phyloP scores from a whole-genome alignment of 2,888 invertebrate genomes.

The Neoascia interrupta region DNA sequence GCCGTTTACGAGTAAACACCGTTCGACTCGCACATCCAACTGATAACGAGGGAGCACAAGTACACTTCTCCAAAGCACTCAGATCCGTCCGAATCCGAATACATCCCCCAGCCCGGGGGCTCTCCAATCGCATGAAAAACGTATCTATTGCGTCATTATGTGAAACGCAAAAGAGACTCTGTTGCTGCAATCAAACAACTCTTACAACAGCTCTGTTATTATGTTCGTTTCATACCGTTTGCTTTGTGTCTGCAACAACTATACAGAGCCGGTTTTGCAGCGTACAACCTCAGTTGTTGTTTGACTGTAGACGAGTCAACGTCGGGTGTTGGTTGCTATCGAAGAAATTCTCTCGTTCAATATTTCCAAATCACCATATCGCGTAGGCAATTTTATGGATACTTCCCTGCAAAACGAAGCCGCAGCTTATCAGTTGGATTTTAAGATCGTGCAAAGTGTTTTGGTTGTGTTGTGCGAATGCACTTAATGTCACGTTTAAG shows the following conservation, averaged over 20 bases:
- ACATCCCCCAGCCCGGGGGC: too few relatives aligned
- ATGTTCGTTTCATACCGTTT: slow-evolving; percentile 32
- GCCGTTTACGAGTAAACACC: slow-evolving; percentile 15
- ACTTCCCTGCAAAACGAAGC: too few relatives aligned
- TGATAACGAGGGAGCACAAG: too few relatives aligned
- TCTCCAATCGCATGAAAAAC: slow-evolving; percentile 39
- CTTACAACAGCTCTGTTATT: slow-evolving; percentile 32
- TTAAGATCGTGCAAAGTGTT: slow-evolving; percentile 1
- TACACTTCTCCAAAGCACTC: neutral
- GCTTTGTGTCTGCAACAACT: slow-evolving; percentile 44
- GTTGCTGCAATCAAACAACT: slow-evolving; percentile 36
- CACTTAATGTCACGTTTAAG: slow-evolving; percentile 33
- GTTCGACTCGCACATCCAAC: too few relatives aligned
- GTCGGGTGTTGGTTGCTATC: slow-evolving; percentile 21
- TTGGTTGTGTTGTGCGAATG: neutral
- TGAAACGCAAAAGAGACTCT: slow-evolving; percentile 10
- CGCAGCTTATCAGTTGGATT: slow-evolving; percentile 36
- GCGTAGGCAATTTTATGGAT: too few relatives aligned
- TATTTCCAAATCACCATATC: too few relatives aligned
- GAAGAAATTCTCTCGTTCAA: too few relatives aligned
- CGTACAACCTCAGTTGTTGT: slow-evolving; percentile 48
- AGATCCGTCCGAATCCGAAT: slow-evolving; percentile 15
- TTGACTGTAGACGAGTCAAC: slow-evolving; percentile 26
- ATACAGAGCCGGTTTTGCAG: slow-evolving; percentile 44
- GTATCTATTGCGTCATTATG: slow-evolving; percentile 39